Evolutionary conservation across 2,113 vertebrate species (phyloP).

Genomic region (Poeciliopsis prolifica): DNA sequence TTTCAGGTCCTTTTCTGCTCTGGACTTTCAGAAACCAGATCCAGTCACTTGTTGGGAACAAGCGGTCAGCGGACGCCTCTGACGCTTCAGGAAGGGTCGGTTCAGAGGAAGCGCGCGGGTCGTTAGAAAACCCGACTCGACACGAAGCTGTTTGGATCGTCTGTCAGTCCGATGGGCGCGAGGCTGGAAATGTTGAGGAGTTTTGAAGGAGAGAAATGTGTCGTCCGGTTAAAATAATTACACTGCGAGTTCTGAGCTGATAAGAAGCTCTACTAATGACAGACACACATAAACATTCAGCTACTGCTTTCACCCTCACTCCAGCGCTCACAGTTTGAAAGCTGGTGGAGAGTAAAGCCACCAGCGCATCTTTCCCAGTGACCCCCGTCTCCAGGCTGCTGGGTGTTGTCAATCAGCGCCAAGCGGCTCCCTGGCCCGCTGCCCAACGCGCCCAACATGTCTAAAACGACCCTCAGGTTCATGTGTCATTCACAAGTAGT

Average conservation of each 20-base stretch:
- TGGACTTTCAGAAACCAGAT: slow-evolving; percentile 49
- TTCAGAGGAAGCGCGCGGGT: slow-evolving; percentile 36
- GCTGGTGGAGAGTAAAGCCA: slow-evolving; percentile 32
- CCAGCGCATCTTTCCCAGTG: slow-evolving; percentile 64
- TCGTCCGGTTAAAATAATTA: slow-evolving; percentile 52
- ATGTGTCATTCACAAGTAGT: slow-evolving; percentile 63
- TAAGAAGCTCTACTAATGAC: slow-evolving; percentile 59
- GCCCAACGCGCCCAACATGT: slow-evolving; percentile 45
- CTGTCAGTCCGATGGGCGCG: slow-evolving; percentile 47
- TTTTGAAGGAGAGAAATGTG: slow-evolving; percentile 19
- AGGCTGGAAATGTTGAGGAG: slow-evolving; percentile 1
- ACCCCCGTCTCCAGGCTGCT: slow-evolving; percentile 65
- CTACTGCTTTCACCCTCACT: slow-evolving; percentile 47
- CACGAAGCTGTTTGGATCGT: slow-evolving; percentile 52
- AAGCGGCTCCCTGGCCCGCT: slow-evolving; percentile 54
- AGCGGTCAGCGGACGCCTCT: slow-evolving; percentile 20
- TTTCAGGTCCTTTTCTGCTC: slow-evolving; percentile 66
- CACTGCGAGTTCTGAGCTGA: slow-evolving; percentile 37
- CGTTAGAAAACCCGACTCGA: slow-evolving; percentile 47
- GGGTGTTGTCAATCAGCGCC: slow-evolving; percentile 77
- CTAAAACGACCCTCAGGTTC: slow-evolving; percentile 45
- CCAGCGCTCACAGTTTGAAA: slow-evolving; percentile 17
- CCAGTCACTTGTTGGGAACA: too few relatives aligned
- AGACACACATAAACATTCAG: slow-evolving; percentile 57
- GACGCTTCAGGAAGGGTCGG: slow-evolving; percentile 39